Conservation (phyloP, 2,888 invertebrate species). For the Pseudoips prasinana region DNA sequence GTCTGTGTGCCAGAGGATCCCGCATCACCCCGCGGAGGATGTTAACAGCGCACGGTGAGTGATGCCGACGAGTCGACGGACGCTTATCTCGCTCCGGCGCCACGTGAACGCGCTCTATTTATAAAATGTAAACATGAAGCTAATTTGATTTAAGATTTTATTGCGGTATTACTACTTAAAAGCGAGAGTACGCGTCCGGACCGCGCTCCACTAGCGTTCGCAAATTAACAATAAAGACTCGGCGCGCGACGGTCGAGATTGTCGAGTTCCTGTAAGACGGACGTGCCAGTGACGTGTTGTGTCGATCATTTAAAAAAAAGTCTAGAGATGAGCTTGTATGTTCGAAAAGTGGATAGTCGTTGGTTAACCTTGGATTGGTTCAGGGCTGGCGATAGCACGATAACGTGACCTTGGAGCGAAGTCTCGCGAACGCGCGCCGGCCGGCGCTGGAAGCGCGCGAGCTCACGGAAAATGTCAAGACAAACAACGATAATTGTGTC, state of each 20-base stretch:
- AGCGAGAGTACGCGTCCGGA: conserved; percentile 62
- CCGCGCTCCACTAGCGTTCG: conserved; percentile 50
- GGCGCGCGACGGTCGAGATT: conserved; percentile 67
- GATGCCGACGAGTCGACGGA: conserved; percentile 50
- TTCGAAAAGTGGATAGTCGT: conserved; percentile 40
- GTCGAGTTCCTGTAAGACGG: conserved; percentile 74
- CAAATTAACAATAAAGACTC: conserved; percentile 71
- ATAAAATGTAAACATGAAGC: conserved; percentile 78
- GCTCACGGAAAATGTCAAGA: conserved; percentile 71
- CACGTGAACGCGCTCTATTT: conserved; percentile 79
- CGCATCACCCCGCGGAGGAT: conserved; percentile 73
- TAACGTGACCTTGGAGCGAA: conserved; percentile 77
- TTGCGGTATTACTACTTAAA: conserved; percentile 56
- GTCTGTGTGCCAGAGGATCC: conserved; percentile 76
- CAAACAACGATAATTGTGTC: conserved; percentile 68
- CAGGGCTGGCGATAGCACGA: conserved; percentile 76
- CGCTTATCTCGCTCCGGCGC: conserved; percentile 65
- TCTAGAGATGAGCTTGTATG: conserved; percentile 26
- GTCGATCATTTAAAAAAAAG: conserved; percentile 37
- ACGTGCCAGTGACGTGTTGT: conserved; percentile 49
- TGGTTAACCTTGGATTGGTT: conserved; percentile 60
- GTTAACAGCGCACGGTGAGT: conserved; percentile 82
- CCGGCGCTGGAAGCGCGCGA: conserved; percentile 67
- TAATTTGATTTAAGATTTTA: conserved; percentile 70
- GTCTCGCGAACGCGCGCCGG: conserved; percentile 71